Evolutionary conservation across 2,797 vertebrate species (phyloP).

Genomic region (Mionectes olivaceus): DNA sequence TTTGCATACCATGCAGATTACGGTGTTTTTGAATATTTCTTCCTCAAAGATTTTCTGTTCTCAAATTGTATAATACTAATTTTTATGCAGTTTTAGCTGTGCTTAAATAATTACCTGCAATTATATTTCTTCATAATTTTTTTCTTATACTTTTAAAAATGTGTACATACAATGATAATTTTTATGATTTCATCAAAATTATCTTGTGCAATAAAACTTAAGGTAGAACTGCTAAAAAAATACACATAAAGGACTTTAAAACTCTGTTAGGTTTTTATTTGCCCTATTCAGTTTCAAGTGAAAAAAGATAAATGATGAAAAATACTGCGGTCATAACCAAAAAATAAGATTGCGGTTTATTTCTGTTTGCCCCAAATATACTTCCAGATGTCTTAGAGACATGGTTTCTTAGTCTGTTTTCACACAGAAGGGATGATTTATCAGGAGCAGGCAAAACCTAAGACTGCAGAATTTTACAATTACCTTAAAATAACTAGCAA

Average conservation of each 20-base stretch:
- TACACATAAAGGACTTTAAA: not conserved
- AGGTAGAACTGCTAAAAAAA: not conserved
- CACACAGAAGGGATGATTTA: conserved; percentile 79
- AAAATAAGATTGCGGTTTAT: conserved; percentile 22
- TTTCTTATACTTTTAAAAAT: not conserved
- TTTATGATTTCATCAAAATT: not conserved
- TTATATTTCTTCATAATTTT: not conserved
- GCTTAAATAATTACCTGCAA: not conserved
- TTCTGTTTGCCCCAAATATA: conserved; percentile 78
- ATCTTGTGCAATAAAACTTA: not conserved
- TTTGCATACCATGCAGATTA: not conserved
- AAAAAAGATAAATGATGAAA: conserved; percentile 85
- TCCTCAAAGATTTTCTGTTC: not conserved
- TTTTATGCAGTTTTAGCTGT: not conserved
- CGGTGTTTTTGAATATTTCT: not conserved
- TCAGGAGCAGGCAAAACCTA: conserved; percentile 79
- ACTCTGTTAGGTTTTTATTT: not conserved
- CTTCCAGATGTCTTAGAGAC: conserved; percentile 83
- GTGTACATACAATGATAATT: not conserved
- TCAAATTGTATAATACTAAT: not conserved
- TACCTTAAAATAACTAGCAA: not conserved
- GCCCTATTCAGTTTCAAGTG: conserved; percentile 71
- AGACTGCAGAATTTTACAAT: not conserved
- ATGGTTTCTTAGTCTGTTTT: conserved; percentile 82
- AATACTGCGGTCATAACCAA: conserved; percentile 75